Conservation (phyloP, 2,797 vertebrate genomes). For the Acomys russatus region DNA sequence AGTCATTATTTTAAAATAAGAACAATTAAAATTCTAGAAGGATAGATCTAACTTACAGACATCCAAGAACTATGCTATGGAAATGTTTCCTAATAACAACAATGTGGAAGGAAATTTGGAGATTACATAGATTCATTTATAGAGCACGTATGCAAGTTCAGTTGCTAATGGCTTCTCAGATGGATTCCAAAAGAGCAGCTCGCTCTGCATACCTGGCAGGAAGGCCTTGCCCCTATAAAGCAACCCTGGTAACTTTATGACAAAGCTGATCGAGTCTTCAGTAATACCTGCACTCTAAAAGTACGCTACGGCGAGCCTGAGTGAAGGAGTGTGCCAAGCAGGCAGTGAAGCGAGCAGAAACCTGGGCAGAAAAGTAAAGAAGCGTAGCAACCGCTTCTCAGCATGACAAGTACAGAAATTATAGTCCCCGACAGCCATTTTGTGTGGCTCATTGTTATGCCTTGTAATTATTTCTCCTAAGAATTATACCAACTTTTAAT, state of each 20-base stretch:
- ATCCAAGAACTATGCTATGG: constrained; percentile 1
- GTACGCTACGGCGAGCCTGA: constrained; percentile 56
- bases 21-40: constrained; percentile 64
- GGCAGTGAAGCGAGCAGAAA: constrained; percentile 79
- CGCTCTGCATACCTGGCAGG: constrained; percentile 73
- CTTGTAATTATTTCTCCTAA: constrained; percentile 78
- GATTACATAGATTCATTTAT: constrained; percentile 72
- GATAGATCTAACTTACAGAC: background rate
- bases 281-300: constrained; percentile 79
- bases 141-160: constrained; percentile 68
- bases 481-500: constrained; percentile 21
- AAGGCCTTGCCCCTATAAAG: constrained; percentile 47
- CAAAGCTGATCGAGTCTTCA: constrained; percentile 72
- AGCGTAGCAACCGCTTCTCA: constrained; percentile 70
- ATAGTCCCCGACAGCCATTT: constrained; percentile 68
- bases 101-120: constrained; percentile 57
- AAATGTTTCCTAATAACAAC: constrained; percentile 51
- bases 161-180: constrained; percentile 71
- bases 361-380: constrained; percentile 73
- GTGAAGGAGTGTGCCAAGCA: constrained; percentile 66
- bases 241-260: constrained; percentile 68
- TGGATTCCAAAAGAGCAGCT: constrained; percentile 55
- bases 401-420: constrained; percentile 72
- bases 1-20: constrained; percentile 58
- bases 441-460: constrained; percentile 63